Evolutionary conservation across 2,888 invertebrate genomes (phyloP).

Genomic region (Papilio elwesi): DNA sequence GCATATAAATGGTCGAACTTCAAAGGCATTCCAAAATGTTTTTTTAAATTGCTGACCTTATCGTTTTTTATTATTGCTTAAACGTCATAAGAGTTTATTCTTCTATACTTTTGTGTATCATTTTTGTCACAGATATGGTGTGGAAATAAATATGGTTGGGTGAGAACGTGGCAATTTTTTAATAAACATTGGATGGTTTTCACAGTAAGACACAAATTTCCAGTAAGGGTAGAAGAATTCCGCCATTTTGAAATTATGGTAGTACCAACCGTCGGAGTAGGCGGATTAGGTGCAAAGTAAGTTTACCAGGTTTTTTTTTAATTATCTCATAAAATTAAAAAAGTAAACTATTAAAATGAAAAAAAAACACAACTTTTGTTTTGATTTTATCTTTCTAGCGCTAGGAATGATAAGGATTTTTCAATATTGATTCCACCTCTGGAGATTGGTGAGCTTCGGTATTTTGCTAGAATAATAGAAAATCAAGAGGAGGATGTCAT

Average conservation of each 20-base stretch:
- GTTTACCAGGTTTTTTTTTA: conserved; percentile 20
- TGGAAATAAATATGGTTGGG: conserved; percentile 65
- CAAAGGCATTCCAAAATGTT: no score
- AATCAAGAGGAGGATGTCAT: conserved; percentile 53
- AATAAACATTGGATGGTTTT: conserved; percentile 71
- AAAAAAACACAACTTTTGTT: no score
- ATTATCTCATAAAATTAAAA: background rate
- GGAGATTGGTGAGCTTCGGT: conserved; percentile 63
- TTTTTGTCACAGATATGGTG: conserved; percentile 56
- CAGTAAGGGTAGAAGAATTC: conserved; percentile 65
- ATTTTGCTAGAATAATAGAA: conserved; percentile 64
- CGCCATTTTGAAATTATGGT: conserved; percentile 54
- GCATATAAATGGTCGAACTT: no score
- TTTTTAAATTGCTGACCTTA: no score
- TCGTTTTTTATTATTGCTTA: no score
- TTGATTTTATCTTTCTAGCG: conserved; percentile 51
- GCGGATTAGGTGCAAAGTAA: conserved; percentile 59
- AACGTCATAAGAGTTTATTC: no score
- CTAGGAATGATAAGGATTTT: conserved; percentile 60
- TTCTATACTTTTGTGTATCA: no score
- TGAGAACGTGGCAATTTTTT: conserved; percentile 71
- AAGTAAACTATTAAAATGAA: background rate
- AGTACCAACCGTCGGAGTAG: conserved; percentile 54
- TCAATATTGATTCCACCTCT: conserved; percentile 65
- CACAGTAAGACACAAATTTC: conserved; percentile 66